Percentiles rank a stretch among this genome's conserved stretches.
Evolutionary conservation across 1,140 invertebrate genomes (phyloP).

Genomic region (Asobara japonica): DNA sequence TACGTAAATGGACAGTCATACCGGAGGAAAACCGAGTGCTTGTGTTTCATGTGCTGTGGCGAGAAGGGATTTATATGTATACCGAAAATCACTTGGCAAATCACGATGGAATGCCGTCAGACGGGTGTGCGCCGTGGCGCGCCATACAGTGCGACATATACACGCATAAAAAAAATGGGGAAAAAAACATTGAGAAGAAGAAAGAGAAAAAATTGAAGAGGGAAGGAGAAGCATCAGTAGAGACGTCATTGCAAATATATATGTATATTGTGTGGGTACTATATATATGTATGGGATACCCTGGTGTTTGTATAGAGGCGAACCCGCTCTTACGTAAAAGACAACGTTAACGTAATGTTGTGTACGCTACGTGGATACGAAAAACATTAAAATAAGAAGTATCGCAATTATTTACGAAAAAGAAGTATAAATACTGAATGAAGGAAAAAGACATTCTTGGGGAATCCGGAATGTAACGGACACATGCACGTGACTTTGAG

Average conservation of each 20-base stretch:
- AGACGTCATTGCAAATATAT: background rate
- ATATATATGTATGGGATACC: too few species aligned
- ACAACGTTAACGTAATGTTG: background rate
- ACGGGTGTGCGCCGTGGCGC: constrained; percentile 53
- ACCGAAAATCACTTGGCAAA: constrained; percentile 59
- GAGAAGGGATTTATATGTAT: constrained; percentile 42
- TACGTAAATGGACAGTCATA: background rate
- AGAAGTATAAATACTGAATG: too few species aligned
- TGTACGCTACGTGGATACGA: background rate
- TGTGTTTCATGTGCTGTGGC: constrained; percentile 6
- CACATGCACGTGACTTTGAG: too few species aligned
- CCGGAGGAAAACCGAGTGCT: background rate
- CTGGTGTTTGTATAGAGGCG: background rate
- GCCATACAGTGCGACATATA: constrained; percentile 55
- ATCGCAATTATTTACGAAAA: background rate
- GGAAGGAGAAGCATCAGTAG: background rate
- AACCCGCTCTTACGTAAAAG: background rate
- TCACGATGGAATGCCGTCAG: constrained; percentile 62
- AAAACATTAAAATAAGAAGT: background rate
- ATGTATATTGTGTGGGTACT: too few species aligned
- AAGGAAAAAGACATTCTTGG: too few species aligned
- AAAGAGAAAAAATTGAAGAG: background rate
- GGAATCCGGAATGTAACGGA: too few species aligned
- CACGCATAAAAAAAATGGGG: background rate
- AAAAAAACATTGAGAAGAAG: background rate